Evolutionary conservation across 2,888 invertebrate genomes (phyloP).

Genomic region (Lithophane ornitopus): DNA sequence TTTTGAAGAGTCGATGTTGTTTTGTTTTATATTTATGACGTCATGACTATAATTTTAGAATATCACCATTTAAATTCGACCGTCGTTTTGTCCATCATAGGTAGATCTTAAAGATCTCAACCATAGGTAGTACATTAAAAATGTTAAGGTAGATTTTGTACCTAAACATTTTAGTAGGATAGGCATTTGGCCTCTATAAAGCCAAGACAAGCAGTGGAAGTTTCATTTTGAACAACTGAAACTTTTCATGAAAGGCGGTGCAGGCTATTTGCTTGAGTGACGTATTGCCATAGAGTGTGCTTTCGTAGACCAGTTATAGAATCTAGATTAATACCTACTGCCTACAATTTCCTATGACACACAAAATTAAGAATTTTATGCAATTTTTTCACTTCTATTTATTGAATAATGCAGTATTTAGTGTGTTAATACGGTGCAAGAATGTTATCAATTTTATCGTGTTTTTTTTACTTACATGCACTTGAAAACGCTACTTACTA

Average conservation of each 20-base stretch:
- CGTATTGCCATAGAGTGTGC: slow-evolving; percentile 16
- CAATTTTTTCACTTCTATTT: not conserved
- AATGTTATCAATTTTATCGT: not conserved
- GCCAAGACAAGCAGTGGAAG: not conserved
- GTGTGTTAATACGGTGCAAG: too few species aligned
- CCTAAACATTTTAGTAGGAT: not conserved
- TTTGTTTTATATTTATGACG: not conserved
- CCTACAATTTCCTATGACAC: not conserved
- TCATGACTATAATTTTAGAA: not conserved
- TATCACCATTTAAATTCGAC: not conserved
- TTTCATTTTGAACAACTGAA: not conserved
- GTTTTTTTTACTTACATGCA: not conserved
- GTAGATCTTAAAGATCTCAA: not conserved
- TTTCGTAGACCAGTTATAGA: slow-evolving; percentile 5
- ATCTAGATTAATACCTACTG: slow-evolving; percentile 18
- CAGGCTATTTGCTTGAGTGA: slow-evolving; percentile 13
- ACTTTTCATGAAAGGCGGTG: not conserved
- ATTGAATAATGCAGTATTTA: not conserved
- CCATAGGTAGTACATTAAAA: not conserved
- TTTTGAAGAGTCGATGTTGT: not conserved
- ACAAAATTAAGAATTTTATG: not conserved
- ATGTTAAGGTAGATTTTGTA: not conserved
- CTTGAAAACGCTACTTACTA: not conserved
- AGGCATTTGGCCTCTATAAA: not conserved
- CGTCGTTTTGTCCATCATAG: too few species aligned